Conservation (phyloP, 1,140 invertebrate species). For the Mactra quadrangularis region DNA sequence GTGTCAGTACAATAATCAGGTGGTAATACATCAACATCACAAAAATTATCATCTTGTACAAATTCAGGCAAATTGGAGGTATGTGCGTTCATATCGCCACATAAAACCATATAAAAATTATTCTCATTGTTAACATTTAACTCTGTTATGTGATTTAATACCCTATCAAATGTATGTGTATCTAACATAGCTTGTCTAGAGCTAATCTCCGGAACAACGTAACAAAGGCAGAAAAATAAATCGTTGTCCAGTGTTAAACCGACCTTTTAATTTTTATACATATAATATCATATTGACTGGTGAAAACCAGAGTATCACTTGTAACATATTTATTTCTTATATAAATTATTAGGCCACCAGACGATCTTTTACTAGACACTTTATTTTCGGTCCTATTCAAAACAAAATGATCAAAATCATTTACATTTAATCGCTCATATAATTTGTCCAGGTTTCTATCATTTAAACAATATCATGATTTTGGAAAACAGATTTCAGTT, state of each 20-base stretch:
- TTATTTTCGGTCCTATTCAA: too few relatives aligned
- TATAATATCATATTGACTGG: too few relatives aligned
- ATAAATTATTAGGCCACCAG: too few relatives aligned
- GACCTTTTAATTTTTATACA: too few relatives aligned
- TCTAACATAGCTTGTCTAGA: slow-evolving; percentile 31
- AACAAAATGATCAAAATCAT: too few relatives aligned
- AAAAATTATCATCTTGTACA: slow-evolving; percentile 4
- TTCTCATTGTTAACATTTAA: too few relatives aligned
- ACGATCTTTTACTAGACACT: too few relatives aligned
- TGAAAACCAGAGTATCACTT: too few relatives aligned
- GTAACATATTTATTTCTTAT: slow-evolving; percentile 27
- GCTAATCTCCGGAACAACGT: neutral
- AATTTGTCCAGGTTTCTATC: slow-evolving; percentile 26
- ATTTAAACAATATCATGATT: slow-evolving; percentile 5
- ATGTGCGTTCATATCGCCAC: too few relatives aligned
- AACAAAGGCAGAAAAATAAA: too few relatives aligned
- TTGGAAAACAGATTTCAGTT: neutral
- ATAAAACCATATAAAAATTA: too few relatives aligned
- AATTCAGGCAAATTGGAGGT: neutral
- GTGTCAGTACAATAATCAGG: slow-evolving; percentile 18
- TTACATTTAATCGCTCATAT: neutral
- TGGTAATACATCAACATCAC: neutral
- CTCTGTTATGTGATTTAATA: too few relatives aligned
- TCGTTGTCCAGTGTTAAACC: slow-evolving; percentile 10
- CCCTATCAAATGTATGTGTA: neutral